Conservation (phyloP, 2,888 invertebrate genomes). For the Conops quadrifasciatus region DNA sequence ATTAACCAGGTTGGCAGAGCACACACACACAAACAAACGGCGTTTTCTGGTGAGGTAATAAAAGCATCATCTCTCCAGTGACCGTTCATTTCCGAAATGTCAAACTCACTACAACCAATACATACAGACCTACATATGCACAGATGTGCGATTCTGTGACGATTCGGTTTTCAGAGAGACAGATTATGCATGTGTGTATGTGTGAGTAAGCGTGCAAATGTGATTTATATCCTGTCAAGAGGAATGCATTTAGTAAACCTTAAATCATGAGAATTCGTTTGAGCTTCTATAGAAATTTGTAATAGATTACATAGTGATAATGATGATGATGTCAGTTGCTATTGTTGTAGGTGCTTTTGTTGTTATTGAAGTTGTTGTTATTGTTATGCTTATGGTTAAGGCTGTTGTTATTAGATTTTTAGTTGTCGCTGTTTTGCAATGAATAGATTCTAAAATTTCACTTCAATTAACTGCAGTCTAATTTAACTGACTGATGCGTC, state of each 20-base stretch:
- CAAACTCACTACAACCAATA: neutral
- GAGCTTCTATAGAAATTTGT: neutral
- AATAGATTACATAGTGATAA: neutral
- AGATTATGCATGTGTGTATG: neutral
- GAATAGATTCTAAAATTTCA: too few species aligned
- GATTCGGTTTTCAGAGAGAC: too few species aligned
- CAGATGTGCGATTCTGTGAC: too few species aligned
- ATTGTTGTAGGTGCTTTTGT: slow-evolving; percentile 16
- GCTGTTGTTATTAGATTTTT: neutral
- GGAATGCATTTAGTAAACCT: slow-evolving; percentile 1
- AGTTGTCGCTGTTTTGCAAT: too few species aligned
- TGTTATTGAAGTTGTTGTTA: neutral
- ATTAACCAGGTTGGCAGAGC: slow-evolving; percentile 7
- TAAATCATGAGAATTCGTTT: slow-evolving; percentile 1
- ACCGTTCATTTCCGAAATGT: neutral
- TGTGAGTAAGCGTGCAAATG: neutral
- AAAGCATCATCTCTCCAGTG: neutral
- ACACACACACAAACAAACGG: neutral
- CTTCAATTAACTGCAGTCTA: too few species aligned
- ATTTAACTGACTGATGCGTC: neutral
- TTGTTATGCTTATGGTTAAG: neutral
- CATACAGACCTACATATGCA: neutral
- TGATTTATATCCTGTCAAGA: slow-evolving; percentile 15
- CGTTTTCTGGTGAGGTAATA: neutral
- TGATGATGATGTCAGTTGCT: neutral